These are phyloP conservation scores for Sinodicranocentrus sp. DNA, from an alignment of 2,888 invertebrate genomes.

Conservation along the genomic window DNA sequence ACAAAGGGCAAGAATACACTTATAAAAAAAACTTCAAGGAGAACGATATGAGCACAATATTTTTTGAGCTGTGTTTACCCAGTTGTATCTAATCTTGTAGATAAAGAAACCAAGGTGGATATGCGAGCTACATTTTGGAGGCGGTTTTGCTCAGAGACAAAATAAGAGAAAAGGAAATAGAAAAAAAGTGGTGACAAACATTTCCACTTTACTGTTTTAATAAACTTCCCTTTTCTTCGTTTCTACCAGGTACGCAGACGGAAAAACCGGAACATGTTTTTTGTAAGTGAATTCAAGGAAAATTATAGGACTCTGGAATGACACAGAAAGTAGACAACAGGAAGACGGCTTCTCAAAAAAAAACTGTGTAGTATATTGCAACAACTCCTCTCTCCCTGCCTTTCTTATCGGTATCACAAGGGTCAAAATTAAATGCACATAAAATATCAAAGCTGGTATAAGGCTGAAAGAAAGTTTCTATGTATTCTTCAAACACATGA, in stretches of 20 bases:
- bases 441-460: conserved; percentile 4
- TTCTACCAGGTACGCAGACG: neutral
- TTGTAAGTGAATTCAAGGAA: too few relatives aligned
- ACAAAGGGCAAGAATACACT: too few relatives aligned
- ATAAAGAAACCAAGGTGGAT: neutral
- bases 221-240: conserved; percentile 56
- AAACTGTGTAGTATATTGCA: too few relatives aligned
- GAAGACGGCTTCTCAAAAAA: too few relatives aligned
- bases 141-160: conserved; percentile 14
- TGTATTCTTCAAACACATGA: too few relatives aligned
- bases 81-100: neutral
- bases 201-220: conserved; percentile 60
- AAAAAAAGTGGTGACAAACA: conserved; percentile 49
- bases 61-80: neutral
- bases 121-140: neutral
- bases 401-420: neutral
- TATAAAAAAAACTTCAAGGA: too few relatives aligned
- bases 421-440: conserved; percentile 20
- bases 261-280: too few relatives aligned
- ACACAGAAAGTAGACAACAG: too few relatives aligned
- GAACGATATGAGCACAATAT: too few relatives aligned
- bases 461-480: too few relatives aligned
- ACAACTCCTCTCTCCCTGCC: neutral
- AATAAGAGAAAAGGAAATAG: conserved; percentile 16
- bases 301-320: too few relatives aligned